Percentiles rank a stretch among this genome's conserved stretches.
phyloP scores from a whole-genome alignment of 2,113 vertebrate genomes.

The Gasterosteus nipponicus region DNA sequence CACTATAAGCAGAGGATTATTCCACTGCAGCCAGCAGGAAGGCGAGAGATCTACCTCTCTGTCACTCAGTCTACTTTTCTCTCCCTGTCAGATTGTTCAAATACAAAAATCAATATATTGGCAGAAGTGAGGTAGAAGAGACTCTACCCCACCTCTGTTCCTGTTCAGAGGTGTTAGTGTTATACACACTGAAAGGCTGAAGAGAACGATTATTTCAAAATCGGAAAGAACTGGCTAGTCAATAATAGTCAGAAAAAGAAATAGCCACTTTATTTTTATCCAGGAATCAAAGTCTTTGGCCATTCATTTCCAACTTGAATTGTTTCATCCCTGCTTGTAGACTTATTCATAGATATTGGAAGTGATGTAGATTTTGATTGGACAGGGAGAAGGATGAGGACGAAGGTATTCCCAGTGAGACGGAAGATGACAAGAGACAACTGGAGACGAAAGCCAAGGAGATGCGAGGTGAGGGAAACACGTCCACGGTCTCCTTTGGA shows the following conservation, averaged over 20 bases:
- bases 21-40: slow-evolving; percentile 60
- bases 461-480: slow-evolving; percentile 87
- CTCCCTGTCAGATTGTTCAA: slow-evolving; percentile 44
- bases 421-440: slow-evolving; percentile 91
- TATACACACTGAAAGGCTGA: neutral
- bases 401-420: slow-evolving; percentile 95
- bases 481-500: neutral
- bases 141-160: neutral
- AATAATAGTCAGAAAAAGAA: neutral
- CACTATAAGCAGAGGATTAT: slow-evolving; percentile 71
- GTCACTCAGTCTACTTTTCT: slow-evolving; percentile 13
- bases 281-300: neutral
- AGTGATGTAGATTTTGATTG: neutral
- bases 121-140: slow-evolving; percentile 37
- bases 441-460: slow-evolving; percentile 89
- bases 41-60: slow-evolving; percentile 54
- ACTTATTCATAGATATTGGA: neutral
- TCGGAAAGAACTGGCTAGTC: neutral
- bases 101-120: slow-evolving; percentile 48
- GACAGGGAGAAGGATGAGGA: slow-evolving; percentile 94
- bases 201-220: neutral
- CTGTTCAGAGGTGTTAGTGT: neutral
- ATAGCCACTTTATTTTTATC: neutral
- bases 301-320: neutral
- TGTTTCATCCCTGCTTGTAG: neutral